Conservation (phyloP, 1,140 invertebrate genomes). For the Fopius arisanus region DNA sequence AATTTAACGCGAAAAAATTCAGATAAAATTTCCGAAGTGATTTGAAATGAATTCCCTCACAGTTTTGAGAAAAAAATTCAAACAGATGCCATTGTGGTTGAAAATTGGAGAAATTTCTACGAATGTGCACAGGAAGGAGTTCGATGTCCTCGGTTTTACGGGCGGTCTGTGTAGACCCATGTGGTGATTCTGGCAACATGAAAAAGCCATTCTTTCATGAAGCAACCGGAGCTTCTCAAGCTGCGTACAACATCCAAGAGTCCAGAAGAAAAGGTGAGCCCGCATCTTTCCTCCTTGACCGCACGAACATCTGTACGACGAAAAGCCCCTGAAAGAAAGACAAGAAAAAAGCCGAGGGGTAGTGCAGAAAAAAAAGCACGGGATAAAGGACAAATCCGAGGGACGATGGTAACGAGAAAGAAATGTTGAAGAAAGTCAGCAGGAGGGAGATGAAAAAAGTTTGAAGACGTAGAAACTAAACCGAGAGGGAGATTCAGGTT, state of each 20-base stretch:
- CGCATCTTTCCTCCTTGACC: slow-evolving; percentile 18
- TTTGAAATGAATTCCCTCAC: no score
- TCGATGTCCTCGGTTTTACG: background rate
- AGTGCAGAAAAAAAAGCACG: background rate
- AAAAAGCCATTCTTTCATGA: slow-evolving; percentile 59
- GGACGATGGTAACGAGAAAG: background rate
- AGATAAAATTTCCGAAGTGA: no score
- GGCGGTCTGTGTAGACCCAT: background rate
- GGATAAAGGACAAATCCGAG: background rate
- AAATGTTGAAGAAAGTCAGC: background rate
- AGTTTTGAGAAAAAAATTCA: no score
- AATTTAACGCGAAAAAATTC: no score
- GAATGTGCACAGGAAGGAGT: background rate
- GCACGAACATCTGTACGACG: slow-evolving; percentile 21
- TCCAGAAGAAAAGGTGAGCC: background rate
- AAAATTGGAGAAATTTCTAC: background rate
- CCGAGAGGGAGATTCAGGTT: background rate
- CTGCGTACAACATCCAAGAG: slow-evolving; percentile 6
- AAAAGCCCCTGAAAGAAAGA: background rate
- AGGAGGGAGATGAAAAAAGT: slow-evolving; percentile 3
- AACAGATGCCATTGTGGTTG: no score
- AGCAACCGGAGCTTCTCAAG: slow-evolving; percentile 10
- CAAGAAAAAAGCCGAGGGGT: background rate
- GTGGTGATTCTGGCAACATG: slow-evolving; percentile 49
- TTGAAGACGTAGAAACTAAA: background rate